phyloP scores from a whole-genome alignment of 2,888 invertebrate species.

The Yponomeuta evonymella region DNA sequence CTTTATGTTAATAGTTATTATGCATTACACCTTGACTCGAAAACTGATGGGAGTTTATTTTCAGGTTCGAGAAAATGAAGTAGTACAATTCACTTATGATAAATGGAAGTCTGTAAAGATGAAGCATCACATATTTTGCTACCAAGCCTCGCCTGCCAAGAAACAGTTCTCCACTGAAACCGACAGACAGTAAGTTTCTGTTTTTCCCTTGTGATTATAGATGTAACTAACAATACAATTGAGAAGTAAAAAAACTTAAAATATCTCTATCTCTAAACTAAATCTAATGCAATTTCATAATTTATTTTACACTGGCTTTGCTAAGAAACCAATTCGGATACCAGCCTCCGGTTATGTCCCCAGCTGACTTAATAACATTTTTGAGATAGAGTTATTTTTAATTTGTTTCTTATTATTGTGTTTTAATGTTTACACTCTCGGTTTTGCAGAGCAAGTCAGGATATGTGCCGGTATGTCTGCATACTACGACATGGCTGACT shows the following conservation, averaged over 20 bases:
- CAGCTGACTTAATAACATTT: too few relatives aligned
- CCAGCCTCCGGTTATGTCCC: too few relatives aligned
- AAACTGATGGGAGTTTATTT: constrained; percentile 20
- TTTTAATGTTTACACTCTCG: constrained; percentile 9
- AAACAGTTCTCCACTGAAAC: constrained; percentile 88
- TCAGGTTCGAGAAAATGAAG: constrained; percentile 86
- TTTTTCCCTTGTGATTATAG: too few relatives aligned
- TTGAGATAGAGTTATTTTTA: too few relatives aligned
- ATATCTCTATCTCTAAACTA: background rate
- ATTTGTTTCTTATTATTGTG: background rate
- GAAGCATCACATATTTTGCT: constrained; percentile 93
- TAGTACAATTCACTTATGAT: constrained; percentile 89
- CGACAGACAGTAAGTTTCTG: constrained; percentile 72
- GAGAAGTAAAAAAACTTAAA: background rate
- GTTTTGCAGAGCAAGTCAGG: constrained; percentile 72
- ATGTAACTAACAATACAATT: too few relatives aligned
- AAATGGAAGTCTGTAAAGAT: constrained; percentile 89
- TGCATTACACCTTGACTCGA: background rate
- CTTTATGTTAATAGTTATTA: too few relatives aligned
- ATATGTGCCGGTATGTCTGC: constrained; percentile 25
- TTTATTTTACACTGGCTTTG: too few relatives aligned
- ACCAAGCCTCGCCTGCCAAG: constrained; percentile 89
- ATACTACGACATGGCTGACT: background rate
- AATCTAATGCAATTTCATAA: too few relatives aligned
- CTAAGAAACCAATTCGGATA: too few relatives aligned